These are phyloP conservation scores for Acrobasis consociella DNA, from an alignment of 2,888 invertebrate species.

Conservation along the genomic window DNA sequence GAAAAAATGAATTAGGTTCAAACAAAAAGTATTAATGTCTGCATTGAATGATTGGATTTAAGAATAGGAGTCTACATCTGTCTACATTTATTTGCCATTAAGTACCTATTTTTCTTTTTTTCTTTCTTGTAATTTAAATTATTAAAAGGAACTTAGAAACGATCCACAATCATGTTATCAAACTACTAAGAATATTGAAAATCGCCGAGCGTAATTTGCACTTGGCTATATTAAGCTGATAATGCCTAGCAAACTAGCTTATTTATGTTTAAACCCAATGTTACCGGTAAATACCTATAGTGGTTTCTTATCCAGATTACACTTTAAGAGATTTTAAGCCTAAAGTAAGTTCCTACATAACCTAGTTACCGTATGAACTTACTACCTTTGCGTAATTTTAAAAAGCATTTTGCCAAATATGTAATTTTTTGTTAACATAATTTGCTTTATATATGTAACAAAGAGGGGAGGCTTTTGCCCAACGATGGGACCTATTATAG, in stretches of 20 bases:
- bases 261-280: neutral
- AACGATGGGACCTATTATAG: too few relatives aligned
- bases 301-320: constrained; percentile 9
- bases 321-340: neutral
- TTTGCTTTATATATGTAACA: too few relatives aligned
- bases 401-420: neutral
- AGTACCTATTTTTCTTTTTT: too few relatives aligned
- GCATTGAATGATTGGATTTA: too few relatives aligned
- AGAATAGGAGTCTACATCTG: too few relatives aligned
- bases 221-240: neutral
- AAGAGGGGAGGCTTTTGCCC: too few relatives aligned
- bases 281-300: constrained; percentile 5
- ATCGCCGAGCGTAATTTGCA: neutral
- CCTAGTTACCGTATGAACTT: neutral
- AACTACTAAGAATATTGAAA: neutral
- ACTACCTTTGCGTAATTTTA: neutral
- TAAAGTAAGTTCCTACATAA: neutral
- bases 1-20: too few relatives aligned
- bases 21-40: too few relatives aligned
- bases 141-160: neutral
- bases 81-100: too few relatives aligned
- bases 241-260: constrained; percentile 3
- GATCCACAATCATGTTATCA: neutral
- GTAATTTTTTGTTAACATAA: neutral
- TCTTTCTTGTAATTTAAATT: too few relatives aligned